A percentile compares a stretch with the other conserved stretches of the same genome.
phyloP scores from a whole-genome alignment of 2,888 invertebrate species.

The Acronicta aceris region DNA sequence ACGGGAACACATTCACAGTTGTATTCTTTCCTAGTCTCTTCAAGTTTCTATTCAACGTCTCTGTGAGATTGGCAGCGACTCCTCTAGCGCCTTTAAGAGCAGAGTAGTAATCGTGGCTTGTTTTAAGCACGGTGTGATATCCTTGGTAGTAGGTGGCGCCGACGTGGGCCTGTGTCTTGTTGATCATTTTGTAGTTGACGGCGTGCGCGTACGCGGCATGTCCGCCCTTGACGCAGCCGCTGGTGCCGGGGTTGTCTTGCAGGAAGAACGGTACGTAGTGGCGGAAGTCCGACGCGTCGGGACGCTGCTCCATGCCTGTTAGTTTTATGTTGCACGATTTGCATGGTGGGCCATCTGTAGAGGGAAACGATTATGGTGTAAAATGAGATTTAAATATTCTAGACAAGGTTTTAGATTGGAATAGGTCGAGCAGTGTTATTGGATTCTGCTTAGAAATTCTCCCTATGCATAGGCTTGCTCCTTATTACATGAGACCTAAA shows the following conservation, averaged over 20 bases:
- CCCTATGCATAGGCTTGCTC: no score
- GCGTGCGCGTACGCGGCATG: conserved; percentile 95
- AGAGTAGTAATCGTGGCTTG: conserved; percentile 96
- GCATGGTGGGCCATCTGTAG: conserved; percentile 69
- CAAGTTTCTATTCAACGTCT: conserved; percentile 87
- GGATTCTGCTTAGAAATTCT: no score
- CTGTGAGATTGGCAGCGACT: conserved; percentile 95
- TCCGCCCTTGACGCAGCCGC: conserved; percentile 94
- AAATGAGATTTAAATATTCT: neutral
- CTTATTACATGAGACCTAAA: no score
- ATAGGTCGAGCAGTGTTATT: no score
- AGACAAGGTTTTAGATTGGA: no score
- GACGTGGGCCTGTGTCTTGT: conserved; percentile 73
- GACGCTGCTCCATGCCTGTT: conserved; percentile 88
- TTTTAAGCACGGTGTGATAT: conserved; percentile 97
- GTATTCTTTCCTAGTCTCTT: conserved; percentile 78
- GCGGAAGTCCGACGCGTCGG: conserved; percentile 90
- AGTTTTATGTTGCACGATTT: conserved; percentile 85
- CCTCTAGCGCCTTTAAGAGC: conserved; percentile 94
- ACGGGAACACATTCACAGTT: conserved; percentile 93
- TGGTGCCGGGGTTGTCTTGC: conserved; percentile 93
- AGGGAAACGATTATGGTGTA: neutral
- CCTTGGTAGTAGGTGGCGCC: conserved; percentile 94
- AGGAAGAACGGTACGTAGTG: conserved; percentile 94
- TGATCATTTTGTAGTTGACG: conserved; percentile 89